These are phyloP conservation scores for Tachina grossa DNA, from an alignment of 2,888 invertebrate genomes.

Conservation along the genomic window DNA sequence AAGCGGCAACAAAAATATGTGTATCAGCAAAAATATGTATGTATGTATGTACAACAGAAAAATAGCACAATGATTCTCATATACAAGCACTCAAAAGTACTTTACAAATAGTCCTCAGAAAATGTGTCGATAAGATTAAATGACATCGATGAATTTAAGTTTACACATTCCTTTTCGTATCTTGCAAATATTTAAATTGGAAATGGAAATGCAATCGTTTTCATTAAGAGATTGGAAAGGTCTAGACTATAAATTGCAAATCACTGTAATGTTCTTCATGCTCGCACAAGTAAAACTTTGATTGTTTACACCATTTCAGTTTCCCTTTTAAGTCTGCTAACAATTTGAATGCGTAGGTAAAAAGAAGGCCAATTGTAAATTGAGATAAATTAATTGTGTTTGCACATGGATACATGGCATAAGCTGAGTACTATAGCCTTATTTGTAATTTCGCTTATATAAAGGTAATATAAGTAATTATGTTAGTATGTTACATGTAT, in stretches of 20 bases:
- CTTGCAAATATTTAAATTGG: constrained; percentile 27
- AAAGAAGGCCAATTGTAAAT: constrained; percentile 12
- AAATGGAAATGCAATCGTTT: constrained; percentile 2
- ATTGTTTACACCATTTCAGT: not conserved
- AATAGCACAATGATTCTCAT: not conserved
- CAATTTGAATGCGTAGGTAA: not conserved
- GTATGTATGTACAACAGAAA: not conserved
- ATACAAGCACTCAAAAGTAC: constrained; percentile 17
- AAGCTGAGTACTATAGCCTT: not conserved
- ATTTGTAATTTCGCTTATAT: too few relatives aligned
- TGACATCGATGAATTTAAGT: constrained; percentile 33
- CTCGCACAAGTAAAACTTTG: not conserved
- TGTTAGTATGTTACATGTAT: too few relatives aligned
- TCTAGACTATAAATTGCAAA: constrained; percentile 43
- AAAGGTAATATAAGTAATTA: too few relatives aligned
- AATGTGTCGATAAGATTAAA: constrained; percentile 60
- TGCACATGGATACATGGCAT: not conserved
- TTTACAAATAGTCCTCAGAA: constrained; percentile 11
- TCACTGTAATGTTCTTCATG: constrained; percentile 1
- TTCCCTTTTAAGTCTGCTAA: not conserved
- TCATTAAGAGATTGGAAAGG: constrained; percentile 20
- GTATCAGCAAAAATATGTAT: constrained; percentile 27
- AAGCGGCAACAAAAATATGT: constrained; percentile 29
- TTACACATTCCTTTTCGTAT: constrained; percentile 8
- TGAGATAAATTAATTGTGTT: constrained; percentile 10